phyloP scores from a whole-genome alignment of 2,888 invertebrate species.

The Resseliella maxima region DNA sequence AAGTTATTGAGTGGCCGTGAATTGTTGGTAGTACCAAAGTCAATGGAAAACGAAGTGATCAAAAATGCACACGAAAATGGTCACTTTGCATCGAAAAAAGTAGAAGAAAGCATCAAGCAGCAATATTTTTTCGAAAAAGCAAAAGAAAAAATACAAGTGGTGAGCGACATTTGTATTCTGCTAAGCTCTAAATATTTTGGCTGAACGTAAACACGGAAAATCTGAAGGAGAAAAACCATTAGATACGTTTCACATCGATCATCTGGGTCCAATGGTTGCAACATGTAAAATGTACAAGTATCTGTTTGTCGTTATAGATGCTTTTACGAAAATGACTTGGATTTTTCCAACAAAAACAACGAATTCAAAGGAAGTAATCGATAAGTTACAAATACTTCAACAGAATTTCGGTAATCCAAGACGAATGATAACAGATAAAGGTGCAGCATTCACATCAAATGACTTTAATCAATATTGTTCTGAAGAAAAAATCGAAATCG shows the following conservation, averaged over 20 bases:
- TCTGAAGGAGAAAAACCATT: slow-evolving; percentile 63
- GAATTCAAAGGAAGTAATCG: slow-evolving; percentile 62
- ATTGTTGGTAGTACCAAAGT: slow-evolving; percentile 62
- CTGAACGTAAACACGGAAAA: slow-evolving; percentile 61
- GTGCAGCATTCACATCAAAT: slow-evolving; percentile 64
- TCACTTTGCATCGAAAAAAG: slow-evolving; percentile 63
- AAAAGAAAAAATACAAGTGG: slow-evolving; percentile 53
- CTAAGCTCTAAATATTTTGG: slow-evolving; percentile 59
- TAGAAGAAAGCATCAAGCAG: slow-evolving; percentile 60
- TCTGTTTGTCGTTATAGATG: slow-evolving; percentile 63
- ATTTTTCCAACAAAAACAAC: slow-evolving; percentile 62
- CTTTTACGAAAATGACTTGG: slow-evolving; percentile 64
- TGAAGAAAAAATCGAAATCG: slow-evolving; percentile 62
- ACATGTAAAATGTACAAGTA: slow-evolving; percentile 63
- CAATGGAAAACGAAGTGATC: slow-evolving; percentile 64
- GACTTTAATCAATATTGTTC: slow-evolving; percentile 63
- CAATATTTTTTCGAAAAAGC: slow-evolving; percentile 61
- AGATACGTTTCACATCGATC: slow-evolving; percentile 63
- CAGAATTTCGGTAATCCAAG: slow-evolving; percentile 63
- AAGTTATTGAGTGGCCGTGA: slow-evolving; percentile 58
- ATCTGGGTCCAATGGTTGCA: slow-evolving; percentile 62
- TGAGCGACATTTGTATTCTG: slow-evolving; percentile 58
- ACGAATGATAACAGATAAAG: slow-evolving; percentile 63
- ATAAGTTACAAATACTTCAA: slow-evolving; percentile 61
- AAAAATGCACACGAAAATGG: slow-evolving; percentile 63